Percentiles rank a stretch among this genome's conserved stretches.
These are phyloP conservation scores for Hystrix brachyura DNA, from an alignment of 2,113 vertebrate genomes.

Conservation along the genomic window DNA sequence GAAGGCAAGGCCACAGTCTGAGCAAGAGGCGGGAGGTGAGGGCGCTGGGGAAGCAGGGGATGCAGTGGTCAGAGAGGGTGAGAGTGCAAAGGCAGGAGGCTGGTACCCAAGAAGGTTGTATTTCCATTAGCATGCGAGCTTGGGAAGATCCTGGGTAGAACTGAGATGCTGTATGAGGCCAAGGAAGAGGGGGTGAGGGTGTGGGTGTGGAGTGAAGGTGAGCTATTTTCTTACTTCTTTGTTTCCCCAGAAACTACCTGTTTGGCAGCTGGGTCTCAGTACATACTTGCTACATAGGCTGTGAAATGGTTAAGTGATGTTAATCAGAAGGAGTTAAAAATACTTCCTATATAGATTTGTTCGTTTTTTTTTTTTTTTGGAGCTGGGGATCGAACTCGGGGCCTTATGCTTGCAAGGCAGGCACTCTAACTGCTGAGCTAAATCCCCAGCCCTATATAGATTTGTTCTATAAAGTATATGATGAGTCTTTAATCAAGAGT, in stretches of 20 bases:
- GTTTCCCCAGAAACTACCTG: background rate
- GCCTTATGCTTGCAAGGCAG: too few species aligned
- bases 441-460: too few species aligned
- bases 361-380: too few species aligned
- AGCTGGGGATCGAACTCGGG: too few species aligned
- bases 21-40: too few species aligned
- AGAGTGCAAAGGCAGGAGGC: background rate
- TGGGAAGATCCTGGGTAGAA: background rate
- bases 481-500: background rate
- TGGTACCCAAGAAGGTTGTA: background rate
- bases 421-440: too few species aligned
- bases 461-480: background rate
- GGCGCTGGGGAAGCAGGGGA: background rate
- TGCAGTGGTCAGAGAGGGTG: rapidly evolving
- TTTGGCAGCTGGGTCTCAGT: background rate
- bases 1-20: background rate
- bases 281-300: background rate
- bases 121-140: background rate
- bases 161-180: background rate
- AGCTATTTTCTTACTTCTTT: background rate
- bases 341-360: background rate
- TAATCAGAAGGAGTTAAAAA: background rate
- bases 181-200: too few species aligned
- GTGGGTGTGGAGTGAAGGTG: too few species aligned
- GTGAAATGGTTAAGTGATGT: background rate